These are phyloP conservation scores for Salmo trutta DNA, from an alignment of 2,797 vertebrate species.

Conservation along the genomic window DNA sequence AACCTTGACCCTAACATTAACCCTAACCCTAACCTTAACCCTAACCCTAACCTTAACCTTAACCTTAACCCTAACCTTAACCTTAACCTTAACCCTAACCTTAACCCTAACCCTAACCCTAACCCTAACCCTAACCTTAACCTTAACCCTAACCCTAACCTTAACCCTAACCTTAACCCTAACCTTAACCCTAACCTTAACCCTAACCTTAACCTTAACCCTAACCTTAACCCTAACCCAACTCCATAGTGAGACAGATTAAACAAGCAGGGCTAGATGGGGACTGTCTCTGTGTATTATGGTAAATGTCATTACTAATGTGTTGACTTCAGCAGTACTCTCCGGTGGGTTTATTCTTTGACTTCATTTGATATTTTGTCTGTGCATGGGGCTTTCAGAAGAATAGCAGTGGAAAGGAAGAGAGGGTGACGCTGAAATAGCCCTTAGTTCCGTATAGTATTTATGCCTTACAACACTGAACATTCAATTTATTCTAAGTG, in stretches of 20 bases:
- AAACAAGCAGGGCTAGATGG: neutral
- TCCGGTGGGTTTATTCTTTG: neutral
- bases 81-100: neutral
- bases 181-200: too few relatives aligned
- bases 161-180: too few relatives aligned
- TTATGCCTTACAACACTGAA: too few relatives aligned
- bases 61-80: constrained; percentile 20
- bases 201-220: constrained; percentile 15
- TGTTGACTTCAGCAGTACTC: constrained; percentile 5
- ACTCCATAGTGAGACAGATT: constrained; percentile 25
- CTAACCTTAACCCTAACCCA: neutral
- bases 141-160: constrained; percentile 22
- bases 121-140: neutral
- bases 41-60: too few relatives aligned
- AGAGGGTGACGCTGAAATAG: too few relatives aligned
- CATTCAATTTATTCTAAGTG: too few relatives aligned
- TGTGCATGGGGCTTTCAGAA: neutral
- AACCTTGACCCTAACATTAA: too few relatives aligned
- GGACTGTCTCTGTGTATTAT: neutral
- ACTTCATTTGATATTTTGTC: constrained; percentile 3
- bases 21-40: too few relatives aligned
- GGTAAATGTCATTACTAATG: constrained; percentile 4
- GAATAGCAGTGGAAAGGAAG: neutral
- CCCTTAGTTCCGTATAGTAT: too few relatives aligned
- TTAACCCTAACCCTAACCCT: too few relatives aligned